Base-by-base conservation (phyloP, 1,140 invertebrate genomes). In the Anthonomus grandis region DNA sequence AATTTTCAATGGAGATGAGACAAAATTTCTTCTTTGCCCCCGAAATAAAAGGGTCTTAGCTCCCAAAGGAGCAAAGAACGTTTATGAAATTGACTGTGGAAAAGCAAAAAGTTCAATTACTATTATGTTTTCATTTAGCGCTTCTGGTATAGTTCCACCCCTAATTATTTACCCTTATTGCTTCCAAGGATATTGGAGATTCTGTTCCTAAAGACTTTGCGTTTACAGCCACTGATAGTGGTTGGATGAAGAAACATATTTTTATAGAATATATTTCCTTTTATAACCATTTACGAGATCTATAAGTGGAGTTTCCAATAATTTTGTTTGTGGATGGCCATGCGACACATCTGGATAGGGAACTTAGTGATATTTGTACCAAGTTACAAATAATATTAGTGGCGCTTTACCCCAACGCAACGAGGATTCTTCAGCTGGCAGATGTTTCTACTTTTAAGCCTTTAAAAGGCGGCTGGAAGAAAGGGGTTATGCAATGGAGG, bases 241-340 rank as follows among this genome's bases (percentile, higher is more conserved):
- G 73, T 2, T 75, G 72, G 73, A 75, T 73, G 71, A 74, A 48
- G 36, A 45, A 45, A 18, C 64, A 64, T 56, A 19, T 60, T 1
- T 75, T 74, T 58, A 69, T 66, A 51, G 70, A 75, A 58, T 74
- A 70, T 52, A 62, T 74, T 27, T 52, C 50, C 15, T 67, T 73
- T 27, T 36, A 69, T 55, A 64, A 64, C 8, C 64, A 59, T 36
- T 34, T 72, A 19, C 45, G 53, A 23, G 48, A 66, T 39, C 57
- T 64, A 17, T 56, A 62, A 12, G 58, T 66, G 17, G 42, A 59
- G 45, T 64, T 59, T 57, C 70, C 72, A 15, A 56, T 72, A 4
- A 63, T 74, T n/a, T 47, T 75, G 3, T 73, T 68, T 62, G 47
- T 74, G 10, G 72, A 74, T 64, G 71, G 68, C 9, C 72, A 74